Conservation (phyloP, 2,888 invertebrate genomes). For the Andricus quercusramuli region DNA sequence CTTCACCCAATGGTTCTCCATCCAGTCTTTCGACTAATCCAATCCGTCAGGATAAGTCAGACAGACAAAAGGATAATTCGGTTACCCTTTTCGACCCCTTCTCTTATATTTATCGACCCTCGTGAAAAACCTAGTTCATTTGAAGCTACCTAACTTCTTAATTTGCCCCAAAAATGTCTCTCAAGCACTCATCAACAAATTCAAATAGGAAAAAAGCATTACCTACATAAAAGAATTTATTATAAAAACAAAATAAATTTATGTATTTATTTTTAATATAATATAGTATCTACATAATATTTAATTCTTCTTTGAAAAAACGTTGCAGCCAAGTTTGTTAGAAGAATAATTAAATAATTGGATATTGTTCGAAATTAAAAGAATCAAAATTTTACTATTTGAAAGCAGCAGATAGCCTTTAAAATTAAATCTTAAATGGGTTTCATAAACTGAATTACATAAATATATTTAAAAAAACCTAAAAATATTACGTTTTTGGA, state of each 20-base stretch:
- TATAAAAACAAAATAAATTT: neutral
- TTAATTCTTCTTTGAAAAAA: no score
- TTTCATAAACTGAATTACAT: no score
- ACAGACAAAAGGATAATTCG: constrained; percentile 65
- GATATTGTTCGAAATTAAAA: no score
- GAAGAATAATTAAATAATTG: no score
- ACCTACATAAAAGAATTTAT: neutral
- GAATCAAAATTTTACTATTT: no score
- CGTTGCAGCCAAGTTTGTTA: no score
- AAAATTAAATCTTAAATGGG: no score
- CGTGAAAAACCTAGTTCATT: constrained; percentile 43
- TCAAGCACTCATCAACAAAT: neutral
- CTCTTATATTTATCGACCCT: constrained; percentile 42
- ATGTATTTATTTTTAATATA: no score
- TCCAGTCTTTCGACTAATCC: constrained; percentile 57
- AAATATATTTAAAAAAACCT: no score
- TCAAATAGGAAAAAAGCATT: neutral
- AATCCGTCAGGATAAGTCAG: constrained; percentile 67
- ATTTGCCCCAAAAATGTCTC: neutral
- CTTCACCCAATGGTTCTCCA: constrained; percentile 43
- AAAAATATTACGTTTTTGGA: no score
- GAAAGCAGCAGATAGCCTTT: no score
- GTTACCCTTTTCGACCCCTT: constrained; percentile 54
- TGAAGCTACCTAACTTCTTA: constrained; percentile 41
- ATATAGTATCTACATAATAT: no score